Conservation (phyloP, 2,797 vertebrate genomes). For the Aplochiton taeniatus region DNA sequence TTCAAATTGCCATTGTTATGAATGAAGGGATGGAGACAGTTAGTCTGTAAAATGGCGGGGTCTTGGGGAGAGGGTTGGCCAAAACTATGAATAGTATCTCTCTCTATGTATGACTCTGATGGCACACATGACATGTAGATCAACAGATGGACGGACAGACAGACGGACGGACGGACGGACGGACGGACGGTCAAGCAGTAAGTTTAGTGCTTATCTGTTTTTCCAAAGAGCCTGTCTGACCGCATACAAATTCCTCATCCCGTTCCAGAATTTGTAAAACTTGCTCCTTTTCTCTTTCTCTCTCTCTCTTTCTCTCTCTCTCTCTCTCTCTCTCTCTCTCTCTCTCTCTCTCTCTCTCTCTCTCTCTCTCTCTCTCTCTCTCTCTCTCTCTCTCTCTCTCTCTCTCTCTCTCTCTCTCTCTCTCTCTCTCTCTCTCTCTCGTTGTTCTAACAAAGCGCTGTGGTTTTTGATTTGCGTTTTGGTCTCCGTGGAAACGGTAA, state of each 20-base stretch:
- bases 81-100: conserved; percentile 31
- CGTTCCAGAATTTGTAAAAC: conserved; percentile 56
- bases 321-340: conserved; percentile 35
- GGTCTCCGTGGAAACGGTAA: conserved; percentile 61
- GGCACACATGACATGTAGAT: too few relatives aligned
- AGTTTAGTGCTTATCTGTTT: conserved; percentile 83
- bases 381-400: conserved; percentile 38
- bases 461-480: conserved; percentile 18
- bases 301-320: conserved; percentile 10
- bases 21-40: too few relatives aligned
- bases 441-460: neutral
- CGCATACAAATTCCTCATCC: too few relatives aligned
- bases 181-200: conserved; percentile 77
- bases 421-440: conserved; percentile 23
- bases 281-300: conserved; percentile 53
- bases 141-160: conserved; percentile 17
- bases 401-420: conserved; percentile 43
- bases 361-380: conserved; percentile 31
- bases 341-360: conserved; percentile 48
- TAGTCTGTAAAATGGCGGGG: too few relatives aligned
- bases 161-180: conserved; percentile 48
- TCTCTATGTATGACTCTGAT: conserved; percentile 69
- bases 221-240: conserved; percentile 82
- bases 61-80: conserved; percentile 25
- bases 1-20: too few relatives aligned